A percentile compares a stretch with the other conserved stretches of the same genome.
These are phyloP conservation scores for Scaptomyza parva DNA, from an alignment of 2,888 invertebrate species.

Conservation along the genomic window DNA sequence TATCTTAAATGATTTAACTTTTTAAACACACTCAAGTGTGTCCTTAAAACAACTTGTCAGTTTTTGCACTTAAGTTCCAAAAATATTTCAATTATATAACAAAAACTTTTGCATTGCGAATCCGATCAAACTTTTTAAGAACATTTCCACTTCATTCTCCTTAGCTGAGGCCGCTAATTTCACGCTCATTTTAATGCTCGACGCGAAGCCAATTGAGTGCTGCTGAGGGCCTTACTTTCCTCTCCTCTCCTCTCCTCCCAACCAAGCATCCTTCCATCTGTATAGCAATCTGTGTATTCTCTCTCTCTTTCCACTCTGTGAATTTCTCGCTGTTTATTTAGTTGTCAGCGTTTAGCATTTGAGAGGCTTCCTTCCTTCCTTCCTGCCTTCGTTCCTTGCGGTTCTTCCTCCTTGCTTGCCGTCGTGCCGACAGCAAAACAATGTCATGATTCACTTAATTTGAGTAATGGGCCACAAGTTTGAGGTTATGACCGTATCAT, in stretches of 20 bases:
- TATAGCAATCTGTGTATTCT: constrained; percentile 33
- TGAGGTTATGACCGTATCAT: constrained; percentile 75
- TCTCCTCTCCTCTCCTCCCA: neutral
- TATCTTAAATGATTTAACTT: neutral
- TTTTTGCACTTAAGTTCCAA: neutral
- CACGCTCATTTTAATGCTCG: constrained; percentile 70
- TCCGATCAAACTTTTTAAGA: constrained; percentile 25
- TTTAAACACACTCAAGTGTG: neutral
- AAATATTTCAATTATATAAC: constrained; percentile 2
- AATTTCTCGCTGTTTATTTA: constrained; percentile 82
- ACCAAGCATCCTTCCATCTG: constrained; percentile 43
- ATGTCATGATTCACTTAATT: constrained; percentile 81
- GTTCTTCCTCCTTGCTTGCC: constrained; percentile 48
- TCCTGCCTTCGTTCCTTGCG: constrained; percentile 18
- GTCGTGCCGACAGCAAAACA: constrained; percentile 58
- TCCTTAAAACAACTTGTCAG: neutral
- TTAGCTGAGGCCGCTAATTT: constrained; percentile 49
- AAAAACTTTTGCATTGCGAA: constrained; percentile 19
- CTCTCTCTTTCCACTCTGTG: constrained; percentile 55
- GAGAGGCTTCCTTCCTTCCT: constrained; percentile 66
- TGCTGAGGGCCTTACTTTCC: neutral
- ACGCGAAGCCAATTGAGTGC: constrained; percentile 83
- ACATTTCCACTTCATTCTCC: constrained; percentile 1
- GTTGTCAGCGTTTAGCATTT: constrained; percentile 81
- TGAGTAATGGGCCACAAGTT: constrained; percentile 77